Conservation (phyloP, 2,113 vertebrate genomes). For the Muscicapa adusta region DNA sequence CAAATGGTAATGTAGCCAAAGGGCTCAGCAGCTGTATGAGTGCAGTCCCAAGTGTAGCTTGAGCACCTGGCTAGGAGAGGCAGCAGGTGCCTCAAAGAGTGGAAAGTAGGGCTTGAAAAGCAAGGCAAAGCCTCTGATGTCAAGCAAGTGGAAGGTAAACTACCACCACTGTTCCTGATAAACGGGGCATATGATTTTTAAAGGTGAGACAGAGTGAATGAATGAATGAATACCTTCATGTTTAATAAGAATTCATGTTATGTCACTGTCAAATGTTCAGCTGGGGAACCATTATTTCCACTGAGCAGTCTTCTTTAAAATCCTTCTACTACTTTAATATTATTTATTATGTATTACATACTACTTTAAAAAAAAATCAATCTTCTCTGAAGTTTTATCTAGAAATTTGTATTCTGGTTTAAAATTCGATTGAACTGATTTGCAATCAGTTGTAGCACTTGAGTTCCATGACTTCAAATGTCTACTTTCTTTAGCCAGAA, state of each 20-base stretch:
- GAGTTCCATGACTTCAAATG: background rate
- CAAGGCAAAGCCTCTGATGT: background rate
- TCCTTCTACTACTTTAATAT: background rate
- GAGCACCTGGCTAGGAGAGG: background rate
- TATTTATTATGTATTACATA: background rate
- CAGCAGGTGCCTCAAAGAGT: background rate
- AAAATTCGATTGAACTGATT: background rate
- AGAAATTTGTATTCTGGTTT: background rate
- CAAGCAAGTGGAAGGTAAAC: background rate
- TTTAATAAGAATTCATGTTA: background rate
- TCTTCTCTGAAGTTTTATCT: background rate
- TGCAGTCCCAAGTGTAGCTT: background rate
- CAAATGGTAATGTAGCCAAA: background rate
- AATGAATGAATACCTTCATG: background rate
- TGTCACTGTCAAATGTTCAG: background rate
- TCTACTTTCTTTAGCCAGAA: background rate
- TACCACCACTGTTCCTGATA: background rate
- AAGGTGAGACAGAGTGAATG: background rate
- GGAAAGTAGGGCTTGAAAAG: background rate
- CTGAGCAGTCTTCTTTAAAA: background rate
- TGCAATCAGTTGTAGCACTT: background rate
- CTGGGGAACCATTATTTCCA: background rate
- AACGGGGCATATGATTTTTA: background rate
- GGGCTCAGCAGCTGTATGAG: background rate
- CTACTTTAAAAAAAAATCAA: background rate